These are phyloP conservation scores for Myotis brandtii DNA, from an alignment of 2,113 vertebrate genomes.

Conservation along the genomic window DNA sequence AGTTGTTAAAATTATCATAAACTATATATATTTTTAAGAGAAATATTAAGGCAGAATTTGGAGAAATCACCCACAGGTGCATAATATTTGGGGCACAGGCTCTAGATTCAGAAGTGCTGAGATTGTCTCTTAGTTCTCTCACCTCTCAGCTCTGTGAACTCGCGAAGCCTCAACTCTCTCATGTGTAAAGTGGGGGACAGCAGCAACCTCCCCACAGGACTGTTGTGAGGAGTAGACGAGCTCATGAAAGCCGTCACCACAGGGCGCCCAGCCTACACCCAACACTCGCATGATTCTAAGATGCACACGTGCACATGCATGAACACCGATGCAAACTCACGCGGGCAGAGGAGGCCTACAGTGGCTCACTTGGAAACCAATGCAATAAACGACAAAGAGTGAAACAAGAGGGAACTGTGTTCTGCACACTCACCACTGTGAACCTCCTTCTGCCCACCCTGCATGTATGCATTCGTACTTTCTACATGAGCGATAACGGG, in stretches of 20 bases:
- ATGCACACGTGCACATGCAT: neutral
- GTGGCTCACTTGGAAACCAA: too few species aligned
- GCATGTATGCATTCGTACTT: neutral
- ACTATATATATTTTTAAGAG: neutral
- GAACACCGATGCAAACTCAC: too few species aligned
- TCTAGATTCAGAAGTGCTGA: constrained; percentile 23
- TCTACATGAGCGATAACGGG: neutral
- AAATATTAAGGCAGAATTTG: constrained; percentile 30
- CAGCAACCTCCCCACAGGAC: neutral
- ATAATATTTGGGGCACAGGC: neutral
- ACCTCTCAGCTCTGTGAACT: neutral
- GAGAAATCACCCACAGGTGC: neutral
- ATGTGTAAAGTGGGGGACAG: neutral
- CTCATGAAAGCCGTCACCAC: neutral
- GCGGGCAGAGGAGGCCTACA: too few species aligned
- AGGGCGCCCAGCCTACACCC: too few species aligned
- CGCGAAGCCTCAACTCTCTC: neutral
- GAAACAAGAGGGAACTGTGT: too few species aligned
- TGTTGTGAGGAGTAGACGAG: neutral
- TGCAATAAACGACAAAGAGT: too few species aligned
- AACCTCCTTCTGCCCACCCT: neutral
- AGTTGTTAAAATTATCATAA: neutral
- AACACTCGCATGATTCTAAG: neutral
- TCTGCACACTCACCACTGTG: too few species aligned
- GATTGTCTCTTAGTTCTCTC: neutral